Evolutionary conservation across 2,888 invertebrate species (phyloP), one percentile per base, ranked within the genome.

Genomic region (Podabrus alpinus): DNA sequence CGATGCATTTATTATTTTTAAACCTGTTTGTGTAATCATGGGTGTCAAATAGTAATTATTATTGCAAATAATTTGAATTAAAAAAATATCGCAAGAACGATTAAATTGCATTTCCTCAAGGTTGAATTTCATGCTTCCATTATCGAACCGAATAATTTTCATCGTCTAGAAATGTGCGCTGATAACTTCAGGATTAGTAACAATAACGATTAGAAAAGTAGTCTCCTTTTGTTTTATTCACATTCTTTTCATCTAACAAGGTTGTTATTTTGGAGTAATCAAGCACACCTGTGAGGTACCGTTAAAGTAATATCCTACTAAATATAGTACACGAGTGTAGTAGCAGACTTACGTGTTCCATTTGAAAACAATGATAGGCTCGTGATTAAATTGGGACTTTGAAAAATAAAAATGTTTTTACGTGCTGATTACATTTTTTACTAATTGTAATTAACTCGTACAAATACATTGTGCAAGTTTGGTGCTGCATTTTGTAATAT

Each of bases 401-500:
- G 9, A 24, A 24, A 9, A 24, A 9, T 2, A 7, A 45, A 13
- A n/a, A 45, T 45, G 45, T 45, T 45, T 45, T 45, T 68, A 62
- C 69, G 64, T 69, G 69, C 66, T 29, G 9, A 45, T 45, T 45
- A 9, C 45, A 7, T n/a, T 64, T n/a, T n/a, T n/a, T n/a, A n/a
- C n/a, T 17, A 59, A 21, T 59, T 9, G 19, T 59, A 15, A 60
- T 25, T 25, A 25, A 69, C 61, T n/a, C 29, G n/a, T 45, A 5
- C 7, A n/a, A 45, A 45, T 16, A 9, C 15, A 16, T 15, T 11
- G 17, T 64, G 62, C 62, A 19, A 64, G 87, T 78, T 88, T 87
- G 88, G 88, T 88, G 89, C 2, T 70, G 10, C n/a, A 21, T 66
- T 45, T 67, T 68, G 72, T 75, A 71, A 69, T 75, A 91, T 91